These are phyloP conservation scores for Elachura formosa DNA, from an alignment of 2,113 vertebrate genomes.

Conservation along the genomic window DNA sequence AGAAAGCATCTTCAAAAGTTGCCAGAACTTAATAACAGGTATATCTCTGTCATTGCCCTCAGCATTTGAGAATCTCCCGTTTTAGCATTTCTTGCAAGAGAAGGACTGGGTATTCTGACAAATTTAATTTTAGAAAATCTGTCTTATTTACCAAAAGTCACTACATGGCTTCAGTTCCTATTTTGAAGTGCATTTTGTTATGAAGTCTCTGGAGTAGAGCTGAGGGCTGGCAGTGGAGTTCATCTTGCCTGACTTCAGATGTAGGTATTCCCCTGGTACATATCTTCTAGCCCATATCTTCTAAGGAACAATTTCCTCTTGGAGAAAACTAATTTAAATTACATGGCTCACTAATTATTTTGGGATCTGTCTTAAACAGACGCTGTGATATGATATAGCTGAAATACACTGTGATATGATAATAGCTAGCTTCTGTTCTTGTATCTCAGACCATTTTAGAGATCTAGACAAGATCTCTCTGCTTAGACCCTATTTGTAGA, in stretches of 20 bases:
- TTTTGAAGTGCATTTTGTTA: neutral
- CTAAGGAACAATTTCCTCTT: neutral
- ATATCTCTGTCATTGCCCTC: fast-evolving
- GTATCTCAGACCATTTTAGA: neutral
- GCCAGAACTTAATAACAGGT: neutral
- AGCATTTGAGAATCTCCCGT: neutral
- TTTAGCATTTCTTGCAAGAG: neutral
- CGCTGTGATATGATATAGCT: no score
- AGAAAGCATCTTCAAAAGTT: neutral
- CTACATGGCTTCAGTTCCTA: neutral
- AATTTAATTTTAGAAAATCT: slow-evolving; percentile 13
- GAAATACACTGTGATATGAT: neutral
- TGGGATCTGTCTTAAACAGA: neutral
- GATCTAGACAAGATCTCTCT: neutral
- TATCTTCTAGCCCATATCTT: neutral
- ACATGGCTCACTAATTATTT: neutral
- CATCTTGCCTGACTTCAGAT: neutral
- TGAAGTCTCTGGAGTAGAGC: neutral
- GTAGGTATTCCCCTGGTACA: neutral
- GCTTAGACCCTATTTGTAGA: neutral
- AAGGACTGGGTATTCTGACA: neutral
- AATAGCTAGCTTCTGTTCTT: neutral
- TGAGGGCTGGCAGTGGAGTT: neutral
- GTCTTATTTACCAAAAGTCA: neutral
- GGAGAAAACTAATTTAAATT: neutral